Percentiles rank a stretch among this genome's conserved stretches.
phyloP scores from a whole-genome alignment of 2,113 vertebrate genomes.

The Prinia subflava region DNA sequence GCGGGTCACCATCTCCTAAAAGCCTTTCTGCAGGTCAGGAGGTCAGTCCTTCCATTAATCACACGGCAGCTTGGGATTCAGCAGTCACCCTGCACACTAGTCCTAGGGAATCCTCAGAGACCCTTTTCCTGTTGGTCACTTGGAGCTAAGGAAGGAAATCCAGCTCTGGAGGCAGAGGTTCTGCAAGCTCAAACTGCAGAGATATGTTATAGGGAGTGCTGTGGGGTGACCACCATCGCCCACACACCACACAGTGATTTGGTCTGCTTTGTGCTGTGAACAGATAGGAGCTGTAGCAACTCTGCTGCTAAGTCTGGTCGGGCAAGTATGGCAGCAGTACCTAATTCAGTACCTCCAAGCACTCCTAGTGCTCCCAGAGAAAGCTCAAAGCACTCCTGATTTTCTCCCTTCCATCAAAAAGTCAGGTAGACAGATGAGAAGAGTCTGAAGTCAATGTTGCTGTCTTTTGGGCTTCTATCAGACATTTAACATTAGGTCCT shows the following conservation, averaged over 20 bases:
- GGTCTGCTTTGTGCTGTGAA: not conserved
- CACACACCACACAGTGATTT: accelerated
- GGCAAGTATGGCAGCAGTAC: not conserved
- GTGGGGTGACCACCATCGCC: accelerated
- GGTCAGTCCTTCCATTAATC: not conserved
- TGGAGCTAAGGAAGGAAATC: not conserved
- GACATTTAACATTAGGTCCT: not conserved
- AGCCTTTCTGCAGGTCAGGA: not conserved
- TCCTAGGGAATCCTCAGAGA: not conserved
- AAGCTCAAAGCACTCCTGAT: not conserved
- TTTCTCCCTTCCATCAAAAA: not conserved
- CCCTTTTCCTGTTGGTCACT: not conserved
- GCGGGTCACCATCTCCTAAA: not conserved
- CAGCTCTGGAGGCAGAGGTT: not conserved
- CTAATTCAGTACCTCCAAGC: not conserved
- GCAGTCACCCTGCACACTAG: accelerated
- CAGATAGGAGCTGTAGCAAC: accelerated
- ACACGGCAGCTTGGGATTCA: not conserved
- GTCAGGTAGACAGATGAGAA: not conserved
- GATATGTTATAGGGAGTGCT: not conserved
- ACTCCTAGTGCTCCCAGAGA: not conserved
- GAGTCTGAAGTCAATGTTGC: not conserved
- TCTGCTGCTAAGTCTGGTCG: accelerated
- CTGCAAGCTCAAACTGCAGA: accelerated
- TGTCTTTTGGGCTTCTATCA: not conserved